Evolutionary conservation across 2,113 vertebrate species (phyloP).

Genomic region (Tringa solitaria): DNA sequence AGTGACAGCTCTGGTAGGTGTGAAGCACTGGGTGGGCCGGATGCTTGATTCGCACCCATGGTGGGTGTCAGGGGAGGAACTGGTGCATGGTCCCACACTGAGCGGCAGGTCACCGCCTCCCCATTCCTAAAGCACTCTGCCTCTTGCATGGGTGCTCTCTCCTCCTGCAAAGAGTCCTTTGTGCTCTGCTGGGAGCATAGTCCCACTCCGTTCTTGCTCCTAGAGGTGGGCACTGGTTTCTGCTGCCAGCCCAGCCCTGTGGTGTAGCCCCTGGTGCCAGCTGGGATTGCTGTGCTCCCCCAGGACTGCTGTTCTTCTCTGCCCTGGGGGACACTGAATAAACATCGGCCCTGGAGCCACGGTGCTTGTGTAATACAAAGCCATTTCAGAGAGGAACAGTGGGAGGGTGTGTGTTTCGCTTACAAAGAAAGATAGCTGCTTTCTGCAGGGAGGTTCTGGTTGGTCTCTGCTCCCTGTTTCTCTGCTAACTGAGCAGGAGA

Average conservation of each 20-base stretch:
- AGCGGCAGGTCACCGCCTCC: not conserved
- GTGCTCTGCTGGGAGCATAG: accelerated
- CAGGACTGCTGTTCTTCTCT: not conserved
- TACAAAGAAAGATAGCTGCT: not conserved
- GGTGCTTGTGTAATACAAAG: not conserved
- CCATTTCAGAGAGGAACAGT: not conserved
- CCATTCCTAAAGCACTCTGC: not conserved
- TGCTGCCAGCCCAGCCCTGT: not conserved
- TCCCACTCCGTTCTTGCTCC: not conserved
- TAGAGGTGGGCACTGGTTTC: not conserved
- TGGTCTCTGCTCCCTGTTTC: not conserved
- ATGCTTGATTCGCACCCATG: not conserved
- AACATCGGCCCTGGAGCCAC: not conserved
- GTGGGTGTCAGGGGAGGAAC: not conserved
- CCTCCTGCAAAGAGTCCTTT: not conserved
- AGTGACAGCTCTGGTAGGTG: not conserved
- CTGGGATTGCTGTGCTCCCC: not conserved
- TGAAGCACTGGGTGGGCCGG: accelerated
- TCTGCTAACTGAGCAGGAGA: not conserved
- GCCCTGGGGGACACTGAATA: not conserved
- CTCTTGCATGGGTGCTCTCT: not conserved
- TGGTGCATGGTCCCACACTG: not conserved
- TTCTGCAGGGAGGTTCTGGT: not conserved
- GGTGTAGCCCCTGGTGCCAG: not conserved
- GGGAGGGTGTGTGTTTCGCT: not conserved